phyloP scores from a whole-genome alignment of 2,797 vertebrate genomes.

The Pangasius macronema region DNA sequence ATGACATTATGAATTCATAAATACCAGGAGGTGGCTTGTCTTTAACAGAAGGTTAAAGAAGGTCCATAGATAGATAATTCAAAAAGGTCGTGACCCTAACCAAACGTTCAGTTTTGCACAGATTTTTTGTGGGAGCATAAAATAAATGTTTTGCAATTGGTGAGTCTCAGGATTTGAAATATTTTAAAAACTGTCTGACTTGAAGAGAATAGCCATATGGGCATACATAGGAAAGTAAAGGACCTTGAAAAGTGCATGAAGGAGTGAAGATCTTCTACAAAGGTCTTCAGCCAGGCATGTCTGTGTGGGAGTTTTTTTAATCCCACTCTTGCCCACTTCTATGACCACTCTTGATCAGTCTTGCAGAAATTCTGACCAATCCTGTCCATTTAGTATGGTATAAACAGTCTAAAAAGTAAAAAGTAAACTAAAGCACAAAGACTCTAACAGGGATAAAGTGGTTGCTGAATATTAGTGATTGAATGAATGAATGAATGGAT shows the following conservation, averaged over 20 bases:
- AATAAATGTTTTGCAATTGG: not conserved
- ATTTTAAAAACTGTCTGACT: not conserved
- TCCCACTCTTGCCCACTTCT: not conserved
- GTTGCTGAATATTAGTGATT: not conserved
- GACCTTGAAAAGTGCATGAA: slow-evolving; percentile 4
- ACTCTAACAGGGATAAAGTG: not conserved
- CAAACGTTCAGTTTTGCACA: not conserved
- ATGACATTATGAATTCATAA: not conserved
- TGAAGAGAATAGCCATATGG: not conserved
- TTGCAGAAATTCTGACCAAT: not conserved
- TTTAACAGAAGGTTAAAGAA: not conserved
- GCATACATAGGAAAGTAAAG: not conserved
- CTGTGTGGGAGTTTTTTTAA: not conserved
- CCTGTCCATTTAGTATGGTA: not conserved
- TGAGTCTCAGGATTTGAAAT: not conserved
- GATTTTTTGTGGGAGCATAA: not conserved
- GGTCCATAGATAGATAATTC: not conserved
- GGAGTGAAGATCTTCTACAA: not conserved
- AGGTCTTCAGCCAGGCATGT: not conserved
- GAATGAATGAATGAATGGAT: not conserved
- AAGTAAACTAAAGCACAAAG: not conserved
- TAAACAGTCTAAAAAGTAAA: not conserved
- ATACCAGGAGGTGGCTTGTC: not conserved
- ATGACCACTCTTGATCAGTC: not conserved
- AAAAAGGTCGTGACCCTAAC: not conserved